Evolutionary conservation across 2,888 invertebrate species (phyloP).

Genomic region (Steinernema hermaphroditum): DNA sequence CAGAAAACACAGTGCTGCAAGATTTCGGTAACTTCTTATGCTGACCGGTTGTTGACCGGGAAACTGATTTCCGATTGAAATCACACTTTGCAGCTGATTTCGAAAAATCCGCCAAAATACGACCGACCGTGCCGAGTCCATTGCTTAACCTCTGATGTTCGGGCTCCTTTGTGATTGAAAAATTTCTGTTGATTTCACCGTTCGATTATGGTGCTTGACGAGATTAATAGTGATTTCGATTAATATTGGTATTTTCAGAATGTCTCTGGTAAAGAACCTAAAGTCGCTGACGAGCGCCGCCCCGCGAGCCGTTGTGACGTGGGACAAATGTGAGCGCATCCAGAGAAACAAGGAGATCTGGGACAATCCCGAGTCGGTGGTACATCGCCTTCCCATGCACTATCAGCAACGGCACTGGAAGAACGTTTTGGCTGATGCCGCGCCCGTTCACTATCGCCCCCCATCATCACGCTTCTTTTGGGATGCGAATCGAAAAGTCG

Average conservation of each 20-base stretch:
- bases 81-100: no score
- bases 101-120: no score
- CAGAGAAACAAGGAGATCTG: conserved; percentile 63
- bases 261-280: conserved; percentile 60
- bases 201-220: no score
- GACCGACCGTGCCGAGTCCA: no score
- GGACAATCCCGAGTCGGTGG: conserved; percentile 59
- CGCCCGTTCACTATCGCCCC: conserved; percentile 68
- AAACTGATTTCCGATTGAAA: no score
- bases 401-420: conserved; percentile 61
- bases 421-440: conserved; percentile 62
- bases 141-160: no score
- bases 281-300: conserved; percentile 49
- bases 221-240: no score
- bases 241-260: no score
- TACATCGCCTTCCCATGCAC: conserved; percentile 63
- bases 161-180: no score
- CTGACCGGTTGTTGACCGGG: no score
- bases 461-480: conserved; percentile 49
- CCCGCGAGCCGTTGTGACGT: conserved; percentile 56
- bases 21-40: no score
- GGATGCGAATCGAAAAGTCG: conserved; percentile 51
- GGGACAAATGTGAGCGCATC: conserved; percentile 64
- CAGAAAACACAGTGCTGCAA: background rate
- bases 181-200: no score